These are phyloP conservation scores for Arbacia lixula DNA, from an alignment of 53 echinoderm and acorn worm genomes.

Conservation along the genomic window DNA sequence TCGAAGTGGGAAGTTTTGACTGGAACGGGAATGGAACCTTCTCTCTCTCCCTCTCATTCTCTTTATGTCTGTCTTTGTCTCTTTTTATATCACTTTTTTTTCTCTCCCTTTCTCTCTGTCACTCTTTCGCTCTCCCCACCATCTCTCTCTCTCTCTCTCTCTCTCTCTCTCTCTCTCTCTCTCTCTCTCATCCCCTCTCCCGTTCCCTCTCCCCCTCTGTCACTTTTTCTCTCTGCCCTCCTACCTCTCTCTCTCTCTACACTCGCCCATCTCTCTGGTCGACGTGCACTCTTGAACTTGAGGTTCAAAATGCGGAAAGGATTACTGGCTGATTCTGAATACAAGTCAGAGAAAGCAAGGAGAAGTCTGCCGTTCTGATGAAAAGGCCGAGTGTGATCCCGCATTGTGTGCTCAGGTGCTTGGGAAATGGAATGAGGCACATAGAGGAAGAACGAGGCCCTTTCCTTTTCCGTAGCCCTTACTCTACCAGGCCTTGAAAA, in stretches of 20 bases:
- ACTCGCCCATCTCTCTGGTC: neutral
- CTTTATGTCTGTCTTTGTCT: neutral
- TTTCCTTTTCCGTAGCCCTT: too few relatives aligned
- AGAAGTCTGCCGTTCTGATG: constrained; percentile 19
- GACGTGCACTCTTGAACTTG: constrained; percentile 32
- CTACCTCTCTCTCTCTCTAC: neutral
- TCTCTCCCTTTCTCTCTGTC: neutral
- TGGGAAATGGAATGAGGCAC: neutral
- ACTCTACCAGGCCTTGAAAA: too few relatives aligned
- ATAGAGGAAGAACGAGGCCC: too few relatives aligned
- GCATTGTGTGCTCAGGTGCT: constrained; percentile 30
- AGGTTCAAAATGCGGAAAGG: constrained; percentile 34
- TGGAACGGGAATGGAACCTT: too few relatives aligned
- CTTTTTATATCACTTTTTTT: too few relatives aligned
- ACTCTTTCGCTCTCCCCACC: neutral
- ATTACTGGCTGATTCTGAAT: constrained; percentile 7
- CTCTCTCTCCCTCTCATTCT: neutral
- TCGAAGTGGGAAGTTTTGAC: too few relatives aligned
- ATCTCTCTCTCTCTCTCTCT: neutral
- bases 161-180: constrained; percentile 7
- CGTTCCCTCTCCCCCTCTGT: neutral
- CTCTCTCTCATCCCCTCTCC: neutral
- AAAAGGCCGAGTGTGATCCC: constrained; percentile 28
- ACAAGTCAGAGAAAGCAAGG: constrained; percentile 5
- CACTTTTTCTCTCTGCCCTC: too few relatives aligned